A percentile compares a stretch with the other conserved stretches of the same genome.
Evolutionary conservation across 2,113 vertebrate genomes (phyloP).

Genomic region (Eretmochelys imbricata): DNA sequence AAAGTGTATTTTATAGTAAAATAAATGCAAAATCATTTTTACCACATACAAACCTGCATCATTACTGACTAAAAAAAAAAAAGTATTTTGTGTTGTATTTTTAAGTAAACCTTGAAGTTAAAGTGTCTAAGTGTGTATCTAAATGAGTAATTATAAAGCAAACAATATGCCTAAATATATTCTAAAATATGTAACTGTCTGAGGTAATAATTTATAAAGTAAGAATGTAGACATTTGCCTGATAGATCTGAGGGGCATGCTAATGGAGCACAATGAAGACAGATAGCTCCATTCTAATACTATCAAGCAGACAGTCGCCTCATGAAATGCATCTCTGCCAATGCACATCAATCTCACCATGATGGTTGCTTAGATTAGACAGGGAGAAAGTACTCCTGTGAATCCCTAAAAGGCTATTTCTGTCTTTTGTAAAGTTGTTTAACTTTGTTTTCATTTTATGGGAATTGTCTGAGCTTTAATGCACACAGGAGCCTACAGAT

Average conservation of each 20-base stretch:
- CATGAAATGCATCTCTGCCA: constrained; percentile 78
- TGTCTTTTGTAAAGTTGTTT: constrained; percentile 76
- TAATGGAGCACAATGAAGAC: constrained; percentile 84
- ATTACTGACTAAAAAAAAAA: neutral
- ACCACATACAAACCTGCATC: neutral
- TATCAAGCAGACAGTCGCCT: constrained; percentile 59
- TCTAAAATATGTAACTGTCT: constrained; percentile 76
- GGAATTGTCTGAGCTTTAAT: constrained; percentile 47
- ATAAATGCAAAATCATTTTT: constrained; percentile 7
- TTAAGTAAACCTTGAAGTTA: neutral
- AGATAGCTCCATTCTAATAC: constrained; percentile 78
- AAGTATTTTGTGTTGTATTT: neutral
- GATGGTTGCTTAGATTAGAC: constrained; percentile 75
- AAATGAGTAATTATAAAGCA: constrained; percentile 48
- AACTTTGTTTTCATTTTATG: constrained; percentile 77
- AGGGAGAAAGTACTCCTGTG: constrained; percentile 72
- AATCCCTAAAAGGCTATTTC: constrained; percentile 81
- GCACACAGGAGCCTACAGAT: neutral
- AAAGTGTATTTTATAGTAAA: neutral
- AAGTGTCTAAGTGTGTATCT: neutral
- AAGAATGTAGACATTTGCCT: constrained; percentile 69
- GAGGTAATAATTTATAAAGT: constrained; percentile 77
- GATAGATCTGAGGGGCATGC: constrained; percentile 78
- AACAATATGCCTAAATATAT: constrained; percentile 71
- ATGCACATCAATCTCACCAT: constrained; percentile 77